Percentiles rank a stretch among this genome's conserved stretches.
Conservation (phyloP, 2,113 vertebrate genomes). For the Eretmochelys imbricata region DNA sequence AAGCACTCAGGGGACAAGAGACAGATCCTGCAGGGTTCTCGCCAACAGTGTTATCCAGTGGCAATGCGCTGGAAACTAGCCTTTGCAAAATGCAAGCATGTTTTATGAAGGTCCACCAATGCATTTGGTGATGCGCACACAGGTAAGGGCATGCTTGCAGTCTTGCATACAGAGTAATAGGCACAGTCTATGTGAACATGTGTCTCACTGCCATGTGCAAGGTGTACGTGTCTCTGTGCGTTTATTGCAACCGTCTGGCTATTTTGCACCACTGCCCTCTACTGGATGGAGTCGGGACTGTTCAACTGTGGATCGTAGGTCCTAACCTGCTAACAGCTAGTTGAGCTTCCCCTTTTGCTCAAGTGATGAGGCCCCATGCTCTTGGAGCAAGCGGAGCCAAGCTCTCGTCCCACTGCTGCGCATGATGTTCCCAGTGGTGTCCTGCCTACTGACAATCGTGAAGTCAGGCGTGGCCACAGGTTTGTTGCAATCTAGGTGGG, state of each 20-base stretch:
- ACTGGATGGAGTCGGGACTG: no score
- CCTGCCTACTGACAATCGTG: background rate
- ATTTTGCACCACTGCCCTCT: background rate
- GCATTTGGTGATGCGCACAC: background rate
- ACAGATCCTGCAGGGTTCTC: background rate
- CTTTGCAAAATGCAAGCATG: background rate
- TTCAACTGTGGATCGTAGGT: background rate
- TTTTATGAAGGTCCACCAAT: background rate
- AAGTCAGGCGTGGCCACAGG: background rate
- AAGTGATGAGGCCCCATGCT: background rate
- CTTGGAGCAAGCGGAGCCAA: background rate
- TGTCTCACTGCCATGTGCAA: background rate
- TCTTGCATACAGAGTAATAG: no score
- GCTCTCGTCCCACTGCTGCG: background rate
- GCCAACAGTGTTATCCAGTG: background rate
- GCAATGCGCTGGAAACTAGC: background rate
- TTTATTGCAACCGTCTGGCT: background rate
- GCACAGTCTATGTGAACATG: background rate
- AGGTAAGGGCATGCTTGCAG: background rate
- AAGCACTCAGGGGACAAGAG: background rate
- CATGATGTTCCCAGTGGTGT: background rate
- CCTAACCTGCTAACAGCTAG: background rate
- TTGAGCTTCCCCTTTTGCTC: background rate
- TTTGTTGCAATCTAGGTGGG: background rate
- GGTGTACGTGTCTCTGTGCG: no score